Evolutionary conservation across 1,140 invertebrate species (phyloP).

Genomic region (Nymphalis io): DNA sequence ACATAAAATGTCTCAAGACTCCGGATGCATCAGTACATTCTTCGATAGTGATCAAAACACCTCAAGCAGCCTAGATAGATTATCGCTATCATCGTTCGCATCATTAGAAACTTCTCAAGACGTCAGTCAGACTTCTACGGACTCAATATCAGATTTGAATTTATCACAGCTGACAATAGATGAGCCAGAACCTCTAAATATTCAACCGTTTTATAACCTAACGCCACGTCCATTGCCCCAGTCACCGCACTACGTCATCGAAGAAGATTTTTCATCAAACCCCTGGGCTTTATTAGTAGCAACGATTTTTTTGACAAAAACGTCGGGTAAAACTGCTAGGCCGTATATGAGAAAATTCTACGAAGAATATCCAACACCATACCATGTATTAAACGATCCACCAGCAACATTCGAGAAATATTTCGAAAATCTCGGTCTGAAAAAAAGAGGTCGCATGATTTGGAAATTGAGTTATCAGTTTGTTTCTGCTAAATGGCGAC

Average conservation of each 20-base stretch:
- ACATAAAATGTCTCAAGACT: constrained; percentile 42
- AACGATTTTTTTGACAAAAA: constrained; percentile 82
- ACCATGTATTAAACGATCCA: constrained; percentile 68
- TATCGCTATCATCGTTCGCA: constrained; percentile 30
- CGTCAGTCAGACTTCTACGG: constrained; percentile 51
- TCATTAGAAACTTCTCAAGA: constrained; percentile 50
- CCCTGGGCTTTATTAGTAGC: constrained; percentile 81
- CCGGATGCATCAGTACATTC: constrained; percentile 58
- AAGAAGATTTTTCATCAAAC: constrained; percentile 79
- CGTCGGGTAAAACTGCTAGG: constrained; percentile 73
- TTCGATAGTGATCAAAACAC: constrained; percentile 43
- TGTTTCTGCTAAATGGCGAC: constrained; percentile 80
- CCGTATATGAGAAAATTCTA: constrained; percentile 78
- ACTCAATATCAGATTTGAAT: constrained; percentile 59
- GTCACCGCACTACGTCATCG: constrained; percentile 80
- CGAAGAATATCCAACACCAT: constrained; percentile 75
- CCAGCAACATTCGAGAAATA: constrained; percentile 72
- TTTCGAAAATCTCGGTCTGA: constrained; percentile 78
- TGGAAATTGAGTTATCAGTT: constrained; percentile 81
- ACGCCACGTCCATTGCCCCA: constrained; percentile 69
- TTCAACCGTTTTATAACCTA: constrained; percentile 70
- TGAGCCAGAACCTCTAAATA: constrained; percentile 57
- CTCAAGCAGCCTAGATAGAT: constrained; percentile 36
- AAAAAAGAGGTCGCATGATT: constrained; percentile 76
- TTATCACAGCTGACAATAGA: constrained; percentile 67